Evolutionary conservation across 2,113 vertebrate species (phyloP), one percentile per base, ranked within the genome.

Genomic region (Felis chaus): DNA sequence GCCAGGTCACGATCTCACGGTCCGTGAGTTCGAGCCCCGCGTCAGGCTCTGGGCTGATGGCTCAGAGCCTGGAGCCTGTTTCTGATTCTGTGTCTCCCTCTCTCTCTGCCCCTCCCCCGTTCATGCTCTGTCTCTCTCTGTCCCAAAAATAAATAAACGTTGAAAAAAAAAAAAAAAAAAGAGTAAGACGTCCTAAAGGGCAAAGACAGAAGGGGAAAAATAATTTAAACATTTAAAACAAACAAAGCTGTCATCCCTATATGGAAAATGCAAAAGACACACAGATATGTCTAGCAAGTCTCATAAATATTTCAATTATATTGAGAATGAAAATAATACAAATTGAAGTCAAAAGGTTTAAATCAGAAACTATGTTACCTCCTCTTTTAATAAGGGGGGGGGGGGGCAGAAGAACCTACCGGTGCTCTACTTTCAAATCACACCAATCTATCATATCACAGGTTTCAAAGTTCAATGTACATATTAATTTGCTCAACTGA

Each of bases 391-490:
- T 81, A 66, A 74, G 8, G 53, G 53, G 21, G 57, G 18, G 41
- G 41, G 57, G 5, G 7, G 7, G 11, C 74, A 50, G 50, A 13
- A 82, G 6, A 5, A 91, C 27, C 36, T 65, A 82, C 15, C 23
- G 45, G 14, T 7, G 11, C 29, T 80, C 7, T n/a, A 79, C n/a
- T 95, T 95, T 89, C 21, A 94, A 87, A 92, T 95, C 55, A 91
- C n/a, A 94, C 39, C 65, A 57, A 85, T 73, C 61, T 68, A 81
- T 74, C 82, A 50, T 74, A 92, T 90, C 36, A 50, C 65, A 88
- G 50, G 74, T 92, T 94, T 91, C 95, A 89, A 92, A 98, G 68
- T 94, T 95, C 91, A 97, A 66, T 50, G 16, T 63, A 95, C 53
- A n/a, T 27, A 96, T 29, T 87, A 79, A 55, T 88, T 90, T 96